A percentile compares a stretch with the other conserved stretches of the same genome.
Conservation (phyloP, 2,797 vertebrate species). For the Florisuga fusca region DNA sequence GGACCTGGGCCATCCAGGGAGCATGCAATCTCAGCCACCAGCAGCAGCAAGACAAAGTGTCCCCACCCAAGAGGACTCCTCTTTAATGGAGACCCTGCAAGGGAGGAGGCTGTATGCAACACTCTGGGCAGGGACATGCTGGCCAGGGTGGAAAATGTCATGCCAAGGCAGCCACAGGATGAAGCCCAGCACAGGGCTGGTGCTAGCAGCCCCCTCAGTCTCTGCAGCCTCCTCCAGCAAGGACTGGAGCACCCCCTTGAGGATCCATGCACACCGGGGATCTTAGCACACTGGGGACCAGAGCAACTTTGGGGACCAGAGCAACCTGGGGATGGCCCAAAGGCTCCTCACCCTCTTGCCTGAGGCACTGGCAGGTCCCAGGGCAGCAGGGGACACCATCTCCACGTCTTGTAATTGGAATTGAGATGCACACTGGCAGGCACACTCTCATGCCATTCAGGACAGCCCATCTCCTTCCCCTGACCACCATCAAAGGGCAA, state of each 20-base stretch:
- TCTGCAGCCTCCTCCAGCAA: background rate
- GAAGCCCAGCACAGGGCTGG: background rate
- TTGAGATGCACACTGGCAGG: accelerated
- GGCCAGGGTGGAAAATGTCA: background rate
- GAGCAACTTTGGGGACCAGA: background rate
- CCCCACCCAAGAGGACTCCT: accelerated
- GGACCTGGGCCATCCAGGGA: accelerated
- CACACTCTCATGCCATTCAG: accelerated
- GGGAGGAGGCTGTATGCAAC: background rate
- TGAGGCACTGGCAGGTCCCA: background rate
- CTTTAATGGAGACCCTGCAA: background rate
- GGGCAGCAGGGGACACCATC: accelerated
- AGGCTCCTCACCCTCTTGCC: background rate
- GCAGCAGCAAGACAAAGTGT: background rate
- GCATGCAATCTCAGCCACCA: accelerated
- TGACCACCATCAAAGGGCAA: background rate
- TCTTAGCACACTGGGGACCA: background rate
- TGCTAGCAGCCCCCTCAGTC: accelerated
- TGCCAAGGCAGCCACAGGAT: accelerated
- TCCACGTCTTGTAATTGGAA: too few species aligned
- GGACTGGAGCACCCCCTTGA: background rate
- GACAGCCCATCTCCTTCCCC: background rate
- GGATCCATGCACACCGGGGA: background rate
- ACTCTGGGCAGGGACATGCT: background rate
- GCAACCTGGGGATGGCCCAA: background rate